Base-by-base conservation (phyloP, 1,140 invertebrate species). In the Wiebesia pumilae region DNA sequence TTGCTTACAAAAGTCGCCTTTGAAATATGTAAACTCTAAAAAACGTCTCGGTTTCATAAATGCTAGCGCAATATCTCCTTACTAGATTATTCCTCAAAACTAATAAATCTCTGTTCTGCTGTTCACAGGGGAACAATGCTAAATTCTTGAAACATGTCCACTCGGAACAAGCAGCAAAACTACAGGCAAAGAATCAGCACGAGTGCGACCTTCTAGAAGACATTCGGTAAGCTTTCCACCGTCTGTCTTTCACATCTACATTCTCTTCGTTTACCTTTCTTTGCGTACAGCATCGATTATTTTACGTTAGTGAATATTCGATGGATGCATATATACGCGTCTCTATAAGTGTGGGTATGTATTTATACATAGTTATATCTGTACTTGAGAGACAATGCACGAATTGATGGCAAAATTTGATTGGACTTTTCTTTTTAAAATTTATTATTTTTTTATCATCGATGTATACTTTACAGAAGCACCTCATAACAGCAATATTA, bases 131-230 rank as follows among this genome's bases (percentile, higher is more conserved):
- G 91, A 97, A 97, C 93, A 97, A 97, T 94, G 96, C 96, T 89
- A 98, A 97, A 94, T 98, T 97, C 95, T 95, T 98, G 87, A 98
- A 98, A 95, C 97, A 97, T 94, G 95, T 98, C 78, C 98, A 99
- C 92, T 95, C 96, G 81, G 98, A 99, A 94, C 98, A 99, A 94
- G 95, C 98, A 79, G 96, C 97, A 12, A 98, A 98, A 94, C 95
- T 99, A 88, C 97, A 98, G 92, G 95, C 97, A 43, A 99, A 99
- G 94, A 98, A 99, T 93, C 98, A 99, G 93, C 98, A 99, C 94
- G 98, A 99, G 92, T 98, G 97, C 94, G 98, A 99, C 92, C 94
- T 99, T 85, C 94, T 99, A 75, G 98, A 99, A 94, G 98, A 99
- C 92, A 97, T 99, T 79, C 96, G 98, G 94, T 94, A 88, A 93